Evolutionary conservation across 2,113 vertebrate species (phyloP), one percentile per base, ranked within the genome.

Genomic region (Crotalus horridus): DNA sequence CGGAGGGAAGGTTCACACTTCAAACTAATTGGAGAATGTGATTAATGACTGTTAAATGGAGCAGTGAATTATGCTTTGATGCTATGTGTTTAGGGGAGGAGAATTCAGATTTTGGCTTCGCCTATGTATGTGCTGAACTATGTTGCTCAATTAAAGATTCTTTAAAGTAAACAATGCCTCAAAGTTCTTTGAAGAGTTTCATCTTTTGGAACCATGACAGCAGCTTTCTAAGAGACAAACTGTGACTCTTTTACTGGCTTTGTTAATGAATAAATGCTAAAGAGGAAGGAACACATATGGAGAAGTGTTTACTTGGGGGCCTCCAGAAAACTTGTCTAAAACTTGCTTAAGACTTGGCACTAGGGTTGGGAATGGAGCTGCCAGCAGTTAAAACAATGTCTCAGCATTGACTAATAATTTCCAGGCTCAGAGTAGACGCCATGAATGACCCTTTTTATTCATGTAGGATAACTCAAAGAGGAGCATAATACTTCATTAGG

Each of bases 361-460:
- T 94, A 94, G 88, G 94, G 94, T 93, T 93, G 95, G 95, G 95
- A 96, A 94, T 95, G 95, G 95, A 96, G 97, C 97, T 96, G 94
- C 87, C 93, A 95, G 95, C 92, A 96, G 96, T 95, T 97, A 90
- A 91, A 89, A 96, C 96, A 96, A 87, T 95, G 93, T 96, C 95
- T 96, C 94, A 96, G 95, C 96, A 94, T 95, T 96, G 97, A 97
- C 97, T 97, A 96, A 97, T 95, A 96, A 97, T 97, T 97, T 97
- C 97, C 93, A 93, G 96, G 97, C 96, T 98, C 94, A 85, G 95
- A 55, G 94, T 95, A 97, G 96, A 96, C 95, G 96, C 97, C 97
- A 97, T 97, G 98, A 98, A 98, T 97, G 97, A 97, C 97, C 97
- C 97, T 98, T 97, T 98, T 98, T 98, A 98, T 98, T 98, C 98